These are phyloP conservation scores for Phanerotoma sp. DNA, from an alignment of 2,888 invertebrate genomes.

Conservation along the genomic window DNA sequence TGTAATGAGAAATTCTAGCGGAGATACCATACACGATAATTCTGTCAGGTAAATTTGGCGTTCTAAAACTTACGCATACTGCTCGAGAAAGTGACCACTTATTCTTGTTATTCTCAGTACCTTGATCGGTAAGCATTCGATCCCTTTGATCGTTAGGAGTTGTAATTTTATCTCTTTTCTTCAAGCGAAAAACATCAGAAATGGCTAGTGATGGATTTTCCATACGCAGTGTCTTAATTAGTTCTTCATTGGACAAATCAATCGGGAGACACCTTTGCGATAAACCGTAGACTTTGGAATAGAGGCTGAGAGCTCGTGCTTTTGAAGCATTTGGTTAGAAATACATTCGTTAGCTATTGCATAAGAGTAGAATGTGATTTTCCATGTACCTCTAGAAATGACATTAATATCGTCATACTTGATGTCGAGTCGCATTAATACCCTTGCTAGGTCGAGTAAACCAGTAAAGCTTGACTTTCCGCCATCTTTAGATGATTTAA, in stretches of 20 bases:
- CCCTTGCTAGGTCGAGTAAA: neutral
- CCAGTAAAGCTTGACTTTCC: too few species aligned
- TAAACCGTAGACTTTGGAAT: slow-evolving; percentile 9
- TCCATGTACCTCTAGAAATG: neutral
- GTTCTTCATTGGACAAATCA: slow-evolving; percentile 3
- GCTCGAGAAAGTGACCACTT: neutral
- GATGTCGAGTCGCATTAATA: neutral
- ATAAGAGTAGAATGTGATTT: slow-evolving; percentile 4
- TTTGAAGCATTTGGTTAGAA: slow-evolving; percentile 2
- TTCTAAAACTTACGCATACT: slow-evolving; percentile 7
- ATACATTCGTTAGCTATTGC: slow-evolving; percentile 16
- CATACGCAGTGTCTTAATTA: neutral
- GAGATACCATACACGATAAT: slow-evolving; percentile 8
- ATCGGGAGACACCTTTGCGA: slow-evolving; percentile 2
- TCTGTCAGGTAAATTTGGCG: neutral
- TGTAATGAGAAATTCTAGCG: neutral
- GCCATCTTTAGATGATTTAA: too few species aligned
- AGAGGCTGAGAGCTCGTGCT: neutral
- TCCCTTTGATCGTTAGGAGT: too few species aligned
- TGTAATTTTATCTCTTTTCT: neutral
- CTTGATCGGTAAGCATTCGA: too few species aligned
- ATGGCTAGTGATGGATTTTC: neutral
- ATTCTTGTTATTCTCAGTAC: too few species aligned
- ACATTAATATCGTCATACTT: neutral
- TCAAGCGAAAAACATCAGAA: neutral